phyloP scores from a whole-genome alignment of 2,113 vertebrate species.

The Cnemophilus loriae region DNA sequence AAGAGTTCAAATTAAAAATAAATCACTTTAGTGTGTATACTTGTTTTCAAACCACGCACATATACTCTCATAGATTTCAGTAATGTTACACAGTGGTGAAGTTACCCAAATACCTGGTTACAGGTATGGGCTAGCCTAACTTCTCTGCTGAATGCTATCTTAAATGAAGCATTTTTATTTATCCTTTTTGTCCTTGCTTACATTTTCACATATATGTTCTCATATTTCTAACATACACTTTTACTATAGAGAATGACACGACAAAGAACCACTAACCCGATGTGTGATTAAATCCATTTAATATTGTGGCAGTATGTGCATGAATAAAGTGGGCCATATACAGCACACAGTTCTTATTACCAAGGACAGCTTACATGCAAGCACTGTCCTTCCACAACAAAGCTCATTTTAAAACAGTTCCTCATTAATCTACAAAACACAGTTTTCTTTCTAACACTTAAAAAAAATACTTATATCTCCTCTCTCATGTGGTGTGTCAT shows the following conservation, averaged over 20 bases:
- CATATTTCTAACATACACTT: not conserved
- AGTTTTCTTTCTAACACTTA: not conserved
- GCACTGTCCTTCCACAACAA: not conserved
- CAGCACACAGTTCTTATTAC: not conserved
- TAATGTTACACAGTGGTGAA: not conserved
- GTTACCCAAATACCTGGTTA: not conserved
- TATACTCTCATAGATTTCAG: not conserved
- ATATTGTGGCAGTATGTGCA: not conserved
- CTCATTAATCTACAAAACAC: not conserved
- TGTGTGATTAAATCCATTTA: not conserved
- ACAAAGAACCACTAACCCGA: not conserved
- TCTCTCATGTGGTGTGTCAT: not conserved
- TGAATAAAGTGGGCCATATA: not conserved
- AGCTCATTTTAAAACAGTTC: not conserved
- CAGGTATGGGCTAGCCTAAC: fast-evolving
- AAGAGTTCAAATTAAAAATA: not conserved
- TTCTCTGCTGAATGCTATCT: not conserved
- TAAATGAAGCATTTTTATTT: not conserved
- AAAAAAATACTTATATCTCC: not conserved
- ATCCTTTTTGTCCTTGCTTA: not conserved
- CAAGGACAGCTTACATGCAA: not conserved
- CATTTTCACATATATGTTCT: not conserved
- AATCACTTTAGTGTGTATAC: not conserved
- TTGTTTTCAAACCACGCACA: not conserved
- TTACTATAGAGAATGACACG: not conserved